phyloP scores from a whole-genome alignment of 2,888 invertebrate genomes.

The Cataglyphis altisquamis region DNA sequence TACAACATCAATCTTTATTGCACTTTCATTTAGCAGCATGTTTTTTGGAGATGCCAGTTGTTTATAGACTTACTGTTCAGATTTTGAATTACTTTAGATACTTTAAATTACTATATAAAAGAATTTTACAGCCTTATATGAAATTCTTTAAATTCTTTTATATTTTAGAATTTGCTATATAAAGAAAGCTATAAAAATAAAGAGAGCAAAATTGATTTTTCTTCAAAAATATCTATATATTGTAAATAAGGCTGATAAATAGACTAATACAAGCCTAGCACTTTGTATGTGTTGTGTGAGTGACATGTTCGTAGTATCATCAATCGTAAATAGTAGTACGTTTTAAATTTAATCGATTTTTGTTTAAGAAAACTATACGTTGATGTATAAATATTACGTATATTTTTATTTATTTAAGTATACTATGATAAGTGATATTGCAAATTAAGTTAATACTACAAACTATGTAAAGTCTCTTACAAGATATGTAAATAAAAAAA shows the following conservation, averaged over 20 bases:
- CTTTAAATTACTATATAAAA: background rate
- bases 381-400: background rate
- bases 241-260: background rate
- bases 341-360: background rate
- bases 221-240: background rate
- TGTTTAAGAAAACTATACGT: background rate
- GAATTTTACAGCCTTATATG: background rate
- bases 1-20: background rate
- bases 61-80: no score
- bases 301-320: background rate
- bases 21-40: background rate
- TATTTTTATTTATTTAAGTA: background rate
- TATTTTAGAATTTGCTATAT: background rate
- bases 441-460: background rate
- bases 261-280: background rate
- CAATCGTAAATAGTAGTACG: background rate
- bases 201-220: background rate
- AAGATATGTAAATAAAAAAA: background rate
- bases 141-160: background rate
- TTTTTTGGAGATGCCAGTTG: background rate
- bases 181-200: background rate
- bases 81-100: background rate
- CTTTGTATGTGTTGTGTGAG: no score
- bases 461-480: no score
- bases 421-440: background rate